These are phyloP conservation scores for Papilio glaucus DNA, from an alignment of 1,140 invertebrate species.

Conservation along the genomic window DNA sequence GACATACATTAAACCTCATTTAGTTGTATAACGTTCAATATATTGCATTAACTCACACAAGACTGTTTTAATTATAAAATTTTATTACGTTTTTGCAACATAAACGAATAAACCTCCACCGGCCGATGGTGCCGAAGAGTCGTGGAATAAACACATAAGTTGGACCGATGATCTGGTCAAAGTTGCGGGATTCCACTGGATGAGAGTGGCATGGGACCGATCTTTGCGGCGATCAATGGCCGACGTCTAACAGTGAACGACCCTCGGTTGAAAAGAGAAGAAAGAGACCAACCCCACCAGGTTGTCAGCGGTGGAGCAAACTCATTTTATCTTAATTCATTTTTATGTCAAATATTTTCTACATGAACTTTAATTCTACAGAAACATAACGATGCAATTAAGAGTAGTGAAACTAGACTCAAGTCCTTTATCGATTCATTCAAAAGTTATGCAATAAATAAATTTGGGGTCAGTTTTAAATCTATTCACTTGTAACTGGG, in stretches of 20 bases:
- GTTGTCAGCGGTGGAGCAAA: no score
- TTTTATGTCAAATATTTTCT: no score
- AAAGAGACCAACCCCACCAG: no score
- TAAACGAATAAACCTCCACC: background rate
- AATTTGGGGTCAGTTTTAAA: slow-evolving; percentile 30
- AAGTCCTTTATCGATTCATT: background rate
- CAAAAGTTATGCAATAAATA: slow-evolving; percentile 21
- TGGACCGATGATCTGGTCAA: no score
- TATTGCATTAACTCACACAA: background rate
- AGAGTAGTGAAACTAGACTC: background rate
- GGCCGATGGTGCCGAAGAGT: no score
- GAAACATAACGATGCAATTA: slow-evolving; percentile 10
- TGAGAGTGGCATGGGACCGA: no score
- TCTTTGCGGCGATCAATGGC: no score
- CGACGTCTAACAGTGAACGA: no score
- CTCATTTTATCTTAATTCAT: no score
- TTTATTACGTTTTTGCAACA: background rate
- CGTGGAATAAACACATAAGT: no score
- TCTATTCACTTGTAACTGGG: slow-evolving; percentile 31
- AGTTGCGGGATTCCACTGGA: no score
- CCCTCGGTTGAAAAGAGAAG: no score
- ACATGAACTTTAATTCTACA: background rate
- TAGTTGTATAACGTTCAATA: slow-evolving; percentile 1
- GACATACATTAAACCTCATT: background rate
- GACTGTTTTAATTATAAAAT: background rate